Percentiles rank a stretch among this genome's conserved stretches.
Evolutionary conservation across 2,888 invertebrate genomes (phyloP).

Genomic region (Desoria tigrina): DNA sequence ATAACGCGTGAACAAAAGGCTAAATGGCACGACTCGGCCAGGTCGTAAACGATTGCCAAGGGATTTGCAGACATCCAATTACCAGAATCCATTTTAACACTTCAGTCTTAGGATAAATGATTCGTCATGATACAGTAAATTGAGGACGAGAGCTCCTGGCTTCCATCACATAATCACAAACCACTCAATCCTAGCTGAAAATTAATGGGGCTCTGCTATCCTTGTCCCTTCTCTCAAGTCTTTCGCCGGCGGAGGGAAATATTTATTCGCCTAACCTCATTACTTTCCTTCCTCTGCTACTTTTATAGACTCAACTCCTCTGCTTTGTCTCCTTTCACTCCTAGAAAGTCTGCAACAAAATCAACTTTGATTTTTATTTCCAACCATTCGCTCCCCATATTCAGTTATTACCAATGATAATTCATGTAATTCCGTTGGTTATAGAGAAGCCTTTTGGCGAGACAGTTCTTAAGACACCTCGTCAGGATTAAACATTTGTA

Average conservation of each 20-base stretch:
- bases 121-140: conserved; percentile 34
- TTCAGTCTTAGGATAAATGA: conserved; percentile 37
- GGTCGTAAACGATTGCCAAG: conserved; percentile 49
- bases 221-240: background rate
- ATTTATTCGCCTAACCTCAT: conserved; percentile 20
- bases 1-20: conserved; percentile 51
- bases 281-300: conserved; percentile 7
- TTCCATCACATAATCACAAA: conserved; percentile 30
- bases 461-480: no score
- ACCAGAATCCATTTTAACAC: conserved; percentile 51
- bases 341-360: background rate
- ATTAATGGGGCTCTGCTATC: conserved; percentile 20
- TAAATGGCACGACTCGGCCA: conserved; percentile 52
- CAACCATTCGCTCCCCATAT: no score
- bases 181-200: conserved; percentile 23
- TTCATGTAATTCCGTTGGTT: no score
- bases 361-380: no score
- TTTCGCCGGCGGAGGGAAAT: background rate
- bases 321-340: background rate
- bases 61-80: conserved; percentile 53
- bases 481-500: no score
- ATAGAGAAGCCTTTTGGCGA: no score
- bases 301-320: conserved; percentile 6
- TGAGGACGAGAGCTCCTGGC: conserved; percentile 25
- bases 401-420: no score